Conservation (phyloP, 2,888 invertebrate species). For the Tetramorium bicarinatum region DNA sequence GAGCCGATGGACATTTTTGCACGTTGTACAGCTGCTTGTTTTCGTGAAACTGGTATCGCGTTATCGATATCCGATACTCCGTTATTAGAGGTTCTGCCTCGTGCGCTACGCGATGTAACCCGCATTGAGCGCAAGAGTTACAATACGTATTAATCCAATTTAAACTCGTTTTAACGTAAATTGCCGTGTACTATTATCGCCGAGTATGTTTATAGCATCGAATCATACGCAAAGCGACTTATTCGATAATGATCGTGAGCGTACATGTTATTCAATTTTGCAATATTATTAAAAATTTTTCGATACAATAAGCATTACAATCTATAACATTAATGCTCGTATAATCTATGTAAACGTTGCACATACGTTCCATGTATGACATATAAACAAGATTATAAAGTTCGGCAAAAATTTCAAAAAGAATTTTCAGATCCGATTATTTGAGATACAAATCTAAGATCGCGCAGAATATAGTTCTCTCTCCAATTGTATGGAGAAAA, state of each 20-base stretch:
- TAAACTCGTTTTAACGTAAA: constrained; percentile 55
- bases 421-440: not conserved
- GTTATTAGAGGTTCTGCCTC: constrained; percentile 48
- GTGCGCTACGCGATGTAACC: constrained; percentile 48
- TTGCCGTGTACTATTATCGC: constrained; percentile 48
- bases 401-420: not conserved
- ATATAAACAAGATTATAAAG: not conserved
- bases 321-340: constrained; percentile 3
- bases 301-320: constrained; percentile 12
- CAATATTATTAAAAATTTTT: constrained; percentile 39
- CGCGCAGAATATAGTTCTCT: constrained; percentile 60
- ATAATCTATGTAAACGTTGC: constrained; percentile 17
- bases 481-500: constrained; percentile 44
- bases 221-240: constrained; percentile 37
- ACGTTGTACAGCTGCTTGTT: constrained; percentile 47
- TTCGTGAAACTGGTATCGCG: constrained; percentile 45
- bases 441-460: constrained; percentile 12
- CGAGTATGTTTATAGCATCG: constrained; percentile 43
- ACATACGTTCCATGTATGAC: not conserved
- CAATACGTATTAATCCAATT: constrained; percentile 55
- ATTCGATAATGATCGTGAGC: constrained; percentile 25
- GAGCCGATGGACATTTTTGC: constrained; percentile 37
- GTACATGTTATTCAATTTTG: constrained; percentile 20
- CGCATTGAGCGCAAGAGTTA: constrained; percentile 49
- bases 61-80: constrained; percentile 54